phyloP scores from a whole-genome alignment of 2,888 invertebrate genomes.

The Subacronicta megacephala region DNA sequence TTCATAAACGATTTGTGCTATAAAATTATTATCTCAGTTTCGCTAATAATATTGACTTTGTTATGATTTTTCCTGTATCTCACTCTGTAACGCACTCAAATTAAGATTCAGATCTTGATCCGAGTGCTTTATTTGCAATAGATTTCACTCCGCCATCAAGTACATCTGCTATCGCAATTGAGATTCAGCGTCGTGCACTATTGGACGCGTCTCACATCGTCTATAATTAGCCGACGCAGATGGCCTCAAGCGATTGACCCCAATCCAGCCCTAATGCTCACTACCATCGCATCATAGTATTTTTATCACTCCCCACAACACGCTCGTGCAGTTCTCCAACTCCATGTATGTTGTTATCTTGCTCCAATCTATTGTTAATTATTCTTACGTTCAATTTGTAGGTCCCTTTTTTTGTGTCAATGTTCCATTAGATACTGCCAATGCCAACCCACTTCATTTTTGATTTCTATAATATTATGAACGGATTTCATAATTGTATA shows the following conservation, averaged over 20 bases:
- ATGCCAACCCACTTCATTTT: background rate
- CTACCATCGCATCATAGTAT: constrained; percentile 78
- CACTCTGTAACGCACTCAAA: no score
- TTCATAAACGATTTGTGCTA: no score
- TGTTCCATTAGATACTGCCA: constrained; percentile 9
- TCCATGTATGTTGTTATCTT: constrained; percentile 56
- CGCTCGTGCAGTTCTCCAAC: constrained; percentile 62
- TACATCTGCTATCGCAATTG: constrained; percentile 73
- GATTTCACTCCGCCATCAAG: constrained; percentile 59
- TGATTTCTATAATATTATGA: no score
- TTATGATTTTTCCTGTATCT: constrained; percentile 22
- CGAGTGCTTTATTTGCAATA: constrained; percentile 53
- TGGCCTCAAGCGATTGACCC: constrained; percentile 88
- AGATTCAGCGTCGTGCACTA: constrained; percentile 77
- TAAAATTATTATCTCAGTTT: constrained; percentile 37
- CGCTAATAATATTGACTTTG: constrained; percentile 31
- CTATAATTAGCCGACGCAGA: constrained; percentile 87
- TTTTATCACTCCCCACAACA: constrained; percentile 80
- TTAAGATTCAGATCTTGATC: constrained; percentile 31
- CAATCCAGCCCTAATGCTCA: constrained; percentile 85
- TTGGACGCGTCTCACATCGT: constrained; percentile 76
- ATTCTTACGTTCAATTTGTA: constrained; percentile 26
- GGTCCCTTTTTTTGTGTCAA: constrained; percentile 9
- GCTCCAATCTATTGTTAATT: constrained; percentile 44
- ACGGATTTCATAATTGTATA: no score